These are phyloP conservation scores for Tychaedon coryphoeus DNA, from an alignment of 2,113 vertebrate species.

Conservation along the genomic window DNA sequence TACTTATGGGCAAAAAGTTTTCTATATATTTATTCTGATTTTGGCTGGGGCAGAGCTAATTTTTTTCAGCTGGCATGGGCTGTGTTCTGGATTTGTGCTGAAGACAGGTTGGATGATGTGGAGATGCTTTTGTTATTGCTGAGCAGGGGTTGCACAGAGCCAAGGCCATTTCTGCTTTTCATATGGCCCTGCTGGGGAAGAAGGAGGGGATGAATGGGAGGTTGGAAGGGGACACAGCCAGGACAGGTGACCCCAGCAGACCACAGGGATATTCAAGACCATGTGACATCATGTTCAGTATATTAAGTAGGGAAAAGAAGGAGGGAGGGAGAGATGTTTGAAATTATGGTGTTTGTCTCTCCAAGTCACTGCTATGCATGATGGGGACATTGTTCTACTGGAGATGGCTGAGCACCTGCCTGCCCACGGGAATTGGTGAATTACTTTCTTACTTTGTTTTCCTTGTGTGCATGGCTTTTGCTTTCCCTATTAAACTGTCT, in stretches of 20 bases:
- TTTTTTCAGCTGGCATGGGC: neutral
- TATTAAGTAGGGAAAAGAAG: neutral
- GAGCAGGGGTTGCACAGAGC: neutral
- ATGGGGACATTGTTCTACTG: neutral
- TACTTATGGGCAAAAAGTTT: neutral
- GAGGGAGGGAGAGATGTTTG: neutral
- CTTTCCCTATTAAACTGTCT: neutral
- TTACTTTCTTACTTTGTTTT: neutral
- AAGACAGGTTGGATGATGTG: neutral
- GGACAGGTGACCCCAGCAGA: neutral
- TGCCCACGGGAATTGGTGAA: neutral
- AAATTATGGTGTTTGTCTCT: neutral
- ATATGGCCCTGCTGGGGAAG: fast-evolving
- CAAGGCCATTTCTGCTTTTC: neutral
- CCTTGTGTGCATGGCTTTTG: neutral
- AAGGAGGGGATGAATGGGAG: fast-evolving
- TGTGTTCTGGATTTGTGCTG: neutral
- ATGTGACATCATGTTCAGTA: neutral
- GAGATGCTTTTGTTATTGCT: neutral
- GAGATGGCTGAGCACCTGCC: neutral
- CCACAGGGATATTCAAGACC: neutral
- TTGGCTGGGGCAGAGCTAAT: fast-evolving
- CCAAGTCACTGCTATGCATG: neutral
- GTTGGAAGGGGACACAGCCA: neutral
- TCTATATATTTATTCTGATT: neutral